Conservation (phyloP, 2,888 invertebrate genomes). For the Apomyelois bistriatella region DNA sequence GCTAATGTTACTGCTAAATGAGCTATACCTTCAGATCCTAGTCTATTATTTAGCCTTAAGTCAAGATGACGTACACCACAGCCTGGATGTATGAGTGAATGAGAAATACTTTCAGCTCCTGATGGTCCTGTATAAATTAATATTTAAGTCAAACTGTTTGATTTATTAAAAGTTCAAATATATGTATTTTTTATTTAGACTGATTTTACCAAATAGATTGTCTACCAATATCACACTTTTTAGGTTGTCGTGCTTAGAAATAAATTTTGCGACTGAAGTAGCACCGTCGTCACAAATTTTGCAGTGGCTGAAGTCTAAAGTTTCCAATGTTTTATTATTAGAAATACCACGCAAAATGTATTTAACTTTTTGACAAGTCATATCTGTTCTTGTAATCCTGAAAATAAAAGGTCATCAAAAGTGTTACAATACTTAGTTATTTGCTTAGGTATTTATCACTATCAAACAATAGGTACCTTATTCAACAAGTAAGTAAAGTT, state of each 20-base stretch:
- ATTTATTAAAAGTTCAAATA: too few species aligned
- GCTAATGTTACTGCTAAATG: conserved; percentile 68
- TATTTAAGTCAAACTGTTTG: too few species aligned
- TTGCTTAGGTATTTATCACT: too few species aligned
- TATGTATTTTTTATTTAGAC: too few species aligned
- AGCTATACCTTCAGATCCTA: conserved; percentile 69
- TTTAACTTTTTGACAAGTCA: conserved; percentile 68
- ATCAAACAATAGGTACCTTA: too few species aligned
- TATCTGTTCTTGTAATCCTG: conserved; percentile 69
- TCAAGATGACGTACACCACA: conserved; percentile 62
- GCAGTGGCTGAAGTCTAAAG: conserved; percentile 83
- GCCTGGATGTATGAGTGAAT: conserved; percentile 59
- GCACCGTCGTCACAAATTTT: conserved; percentile 81
- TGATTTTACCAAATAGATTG: conserved; percentile 69
- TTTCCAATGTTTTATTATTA: conserved; percentile 64
- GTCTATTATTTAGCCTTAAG: conserved; percentile 61
- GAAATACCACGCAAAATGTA: conserved; percentile 64
- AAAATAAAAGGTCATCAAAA: conserved; percentile 16
- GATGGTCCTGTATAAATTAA: conserved; percentile 41
- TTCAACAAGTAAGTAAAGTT: too few species aligned
- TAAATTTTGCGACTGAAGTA: conserved; percentile 79
- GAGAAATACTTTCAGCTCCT: conserved; percentile 64
- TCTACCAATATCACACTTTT: conserved; percentile 71
- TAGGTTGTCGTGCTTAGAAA: conserved; percentile 67
- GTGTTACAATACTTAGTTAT: too few species aligned